Conservation (phyloP, 2,113 vertebrate species). For the Peromyscus leucopus region DNA sequence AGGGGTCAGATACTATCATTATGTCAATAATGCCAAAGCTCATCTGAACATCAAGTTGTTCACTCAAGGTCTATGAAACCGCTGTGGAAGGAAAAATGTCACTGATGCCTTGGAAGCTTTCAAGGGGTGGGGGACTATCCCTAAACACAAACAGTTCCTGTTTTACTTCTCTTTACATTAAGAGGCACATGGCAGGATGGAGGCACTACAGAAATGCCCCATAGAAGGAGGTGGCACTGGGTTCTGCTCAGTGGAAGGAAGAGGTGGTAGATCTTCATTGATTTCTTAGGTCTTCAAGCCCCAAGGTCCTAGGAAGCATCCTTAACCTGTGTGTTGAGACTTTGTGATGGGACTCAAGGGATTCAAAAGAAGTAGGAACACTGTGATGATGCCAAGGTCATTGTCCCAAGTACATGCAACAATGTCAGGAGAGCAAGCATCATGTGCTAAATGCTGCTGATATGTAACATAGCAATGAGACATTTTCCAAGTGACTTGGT, state of each 20-base stretch:
- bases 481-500: background rate
- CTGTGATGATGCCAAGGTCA: background rate
- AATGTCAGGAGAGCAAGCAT: background rate
- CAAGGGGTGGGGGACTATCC: background rate
- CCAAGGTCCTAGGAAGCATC: background rate
- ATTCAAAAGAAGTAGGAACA: background rate
- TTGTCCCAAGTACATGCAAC: background rate
- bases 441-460: background rate
- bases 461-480: background rate
- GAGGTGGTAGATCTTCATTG: background rate
- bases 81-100: background rate
- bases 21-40: background rate
- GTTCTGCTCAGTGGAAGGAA: background rate
- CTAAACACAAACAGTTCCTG: background rate
- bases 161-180: background rate
- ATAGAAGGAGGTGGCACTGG: fast-evolving
- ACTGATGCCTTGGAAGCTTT: background rate
- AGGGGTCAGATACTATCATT: background rate
- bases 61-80: background rate
- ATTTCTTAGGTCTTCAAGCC: background rate
- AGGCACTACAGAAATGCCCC: no score
- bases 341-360: background rate
- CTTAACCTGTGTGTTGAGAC: background rate
- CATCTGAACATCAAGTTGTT: background rate
- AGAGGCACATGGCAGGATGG: background rate